Base-by-base conservation (phyloP, 2,888 invertebrate species). In the Liodrosophila aerea region DNA sequence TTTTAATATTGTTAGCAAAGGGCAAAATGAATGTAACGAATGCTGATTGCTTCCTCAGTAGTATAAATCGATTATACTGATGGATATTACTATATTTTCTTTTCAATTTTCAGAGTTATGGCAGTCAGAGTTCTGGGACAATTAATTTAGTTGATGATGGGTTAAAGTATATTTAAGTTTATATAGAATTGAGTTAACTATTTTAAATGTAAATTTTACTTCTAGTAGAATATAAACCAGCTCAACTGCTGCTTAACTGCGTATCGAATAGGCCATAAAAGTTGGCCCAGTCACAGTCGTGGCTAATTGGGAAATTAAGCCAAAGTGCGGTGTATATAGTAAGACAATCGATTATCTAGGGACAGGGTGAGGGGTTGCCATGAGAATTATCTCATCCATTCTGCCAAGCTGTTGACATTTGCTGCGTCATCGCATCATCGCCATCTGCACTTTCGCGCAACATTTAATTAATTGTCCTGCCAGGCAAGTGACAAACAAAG, bases 1-100 rank as follows among this genome's bases (percentile, higher is more conserved):
- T 78, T 82, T 78, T 78, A 78, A 78, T 82, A 75, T 71, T 75
- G 82, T 78, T 78, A 76, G 68, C 58, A 39, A 49, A 45, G 12
- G 11, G 61, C 61, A 61, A 65, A 77, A 77, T 75, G 73, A 77
- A 77, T 77, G 73, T 64, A 73, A 73, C 78, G 82, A 70, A 77
- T 77, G 77, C 70, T 70, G 82, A 77, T 77, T 81, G 75, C 77
- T 52, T 47, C 44, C 7, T 4, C 60, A 33, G 40, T 11, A 11
- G 37, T 53, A 22, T 22, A 76, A 66, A 62, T 44, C 45, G 41
- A 63, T 81, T 76, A 49, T 13, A 50, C 63, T 66, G 64, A 72
- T 78, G 43, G 54, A 64, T 54, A 65, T 75, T 53, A 43, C n/a
- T 13, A 0, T 7, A 37, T 22, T 8, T 7, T 22, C 22, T 5